Evolutionary conservation across 2,797 vertebrate genomes (phyloP), one percentile per base, ranked within the genome.

Genomic region (Enteromius radiatus): DNA sequence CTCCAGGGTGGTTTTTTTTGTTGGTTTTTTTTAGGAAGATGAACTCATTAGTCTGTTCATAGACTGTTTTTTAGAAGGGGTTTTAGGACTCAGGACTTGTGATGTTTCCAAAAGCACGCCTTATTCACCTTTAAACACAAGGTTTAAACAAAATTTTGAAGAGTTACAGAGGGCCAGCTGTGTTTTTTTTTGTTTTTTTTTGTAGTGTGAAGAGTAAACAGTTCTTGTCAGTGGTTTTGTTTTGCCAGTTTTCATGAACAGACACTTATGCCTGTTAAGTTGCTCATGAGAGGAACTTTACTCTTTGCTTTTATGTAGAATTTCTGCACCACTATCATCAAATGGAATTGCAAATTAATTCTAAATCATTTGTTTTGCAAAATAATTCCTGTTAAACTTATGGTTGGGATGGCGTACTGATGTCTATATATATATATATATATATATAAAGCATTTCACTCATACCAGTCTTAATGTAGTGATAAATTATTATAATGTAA

Each of bases 31-130:
- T 17, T 6, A 49, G 73, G 79, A 28, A 76, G 75, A 80, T 80
- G 52, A 86, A 73, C 76, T 87, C 84, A 85, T 88, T 89, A 84
- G n/a, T 84, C 28, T 73, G 49, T 84, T 80, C 73, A 69, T 86
- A 83, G 61, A 71, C 28, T 12, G 17, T 47, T 54, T 81, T 83
- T 73, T 74, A n/a, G 19, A 71, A 82, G 84, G 78, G 73, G 23
- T 47, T 86, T 84, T 31, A 54, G 76, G 84, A 85, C 75, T 84
- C 63, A 41, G 19, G 21, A 52, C 26, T 47, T 73, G 15, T 36
- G 38, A 56, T 67, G 56, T 63, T 75, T 52, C 6, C 10, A 28
- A 21, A 41, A 45, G 41, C n/a, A 43, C n/a, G 17, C 26, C 21
- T 3, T 63, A 63, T 63, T 31, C 33, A 80, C 26, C 49, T 80